Conservation (phyloP, 2,797 vertebrate genomes). For the Notolepis coatsorum region DNA sequence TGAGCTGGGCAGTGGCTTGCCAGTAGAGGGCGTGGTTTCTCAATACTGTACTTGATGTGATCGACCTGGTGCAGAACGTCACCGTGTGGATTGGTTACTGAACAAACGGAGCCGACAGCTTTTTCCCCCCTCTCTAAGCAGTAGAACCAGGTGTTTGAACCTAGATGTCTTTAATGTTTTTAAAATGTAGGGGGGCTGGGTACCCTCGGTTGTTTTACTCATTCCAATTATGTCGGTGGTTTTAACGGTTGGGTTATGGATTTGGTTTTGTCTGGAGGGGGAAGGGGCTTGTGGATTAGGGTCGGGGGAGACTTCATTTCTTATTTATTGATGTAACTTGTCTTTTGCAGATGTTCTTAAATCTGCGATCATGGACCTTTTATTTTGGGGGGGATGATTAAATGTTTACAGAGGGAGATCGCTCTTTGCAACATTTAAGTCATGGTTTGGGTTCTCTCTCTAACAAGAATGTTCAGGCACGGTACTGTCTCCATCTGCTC, state of each 20-base stretch:
- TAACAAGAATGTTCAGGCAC: constrained; percentile 32
- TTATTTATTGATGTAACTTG: constrained; percentile 64
- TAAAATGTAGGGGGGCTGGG: constrained; percentile 73
- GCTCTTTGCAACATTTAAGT: constrained; percentile 30
- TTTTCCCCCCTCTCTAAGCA: constrained; percentile 27
- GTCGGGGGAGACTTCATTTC: constrained; percentile 41
- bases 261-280: background rate
- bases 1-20: constrained; percentile 13
- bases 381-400: constrained; percentile 34
- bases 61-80: constrained; percentile 7
- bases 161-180: constrained; percentile 46
- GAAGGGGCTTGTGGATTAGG: constrained; percentile 39
- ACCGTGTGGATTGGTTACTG: constrained; percentile 23
- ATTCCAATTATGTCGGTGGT: constrained; percentile 52
- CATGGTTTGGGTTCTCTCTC: constrained; percentile 17
- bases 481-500: constrained; percentile 59
- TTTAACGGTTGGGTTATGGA: background rate
- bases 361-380: constrained; percentile 25
- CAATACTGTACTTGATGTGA: constrained; percentile 24
- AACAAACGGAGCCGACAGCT: constrained; percentile 48
- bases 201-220: constrained; percentile 61
- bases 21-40: constrained; percentile 6
- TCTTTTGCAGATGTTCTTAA: constrained; percentile 37
- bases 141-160: constrained; percentile 31
- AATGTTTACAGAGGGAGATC: constrained; percentile 42